Base-by-base conservation (phyloP, 2,797 vertebrate genomes). In the Austrolebias charrua region DNA sequence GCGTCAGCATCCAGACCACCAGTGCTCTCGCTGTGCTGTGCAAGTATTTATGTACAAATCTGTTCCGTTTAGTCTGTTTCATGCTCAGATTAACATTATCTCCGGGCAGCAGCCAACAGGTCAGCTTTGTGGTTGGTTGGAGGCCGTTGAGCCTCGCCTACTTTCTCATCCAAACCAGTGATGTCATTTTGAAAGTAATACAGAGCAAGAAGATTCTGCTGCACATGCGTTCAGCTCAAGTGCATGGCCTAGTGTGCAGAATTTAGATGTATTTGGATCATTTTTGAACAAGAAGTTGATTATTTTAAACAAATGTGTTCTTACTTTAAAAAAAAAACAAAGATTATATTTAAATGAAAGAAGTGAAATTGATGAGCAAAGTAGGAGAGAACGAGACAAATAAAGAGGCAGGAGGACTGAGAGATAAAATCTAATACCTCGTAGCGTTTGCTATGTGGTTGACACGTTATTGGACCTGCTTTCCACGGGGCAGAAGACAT, bases 381-480 rank as follows among this genome's bases (percentile, higher is more conserved):
- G 46, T 48, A 33, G 64, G 55, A 61, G 28, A 51, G 31, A 47
- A 35, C 20, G 55, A 60, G 31, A 69, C 28, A n/a, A 53, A 72
- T 29, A 35, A 49, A 60, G 63, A 66, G 69, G 66, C 61, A 61
- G 60, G 78, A 40, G 62, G 70, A 76, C 55, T 40, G 16, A 69
- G 73, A 67, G 46, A 74, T 74, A 69, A 78, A 85, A 81, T 61
- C 59, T 78, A 81, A 88, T 74, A 78, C 71, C 81, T 83, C 61
- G 71, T 88, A 82, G 85, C 84, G 82, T 80, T 42, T 73, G 76
- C 76, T 83, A 86, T 88, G 82, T 63, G 80, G 71, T 71, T 19
- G 60, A 85, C 87, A 82, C 51, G 85, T 90, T 80, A 84, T 86
- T 88, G 81, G 81, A 86, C 78, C 89, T 55, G 73, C 82, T 84